Percentiles rank a stretch among this genome's conserved stretches.
These are phyloP conservation scores for Brachionus paranguensis DNA, from an alignment of 1,140 invertebrate genomes.

Conservation along the genomic window DNA sequence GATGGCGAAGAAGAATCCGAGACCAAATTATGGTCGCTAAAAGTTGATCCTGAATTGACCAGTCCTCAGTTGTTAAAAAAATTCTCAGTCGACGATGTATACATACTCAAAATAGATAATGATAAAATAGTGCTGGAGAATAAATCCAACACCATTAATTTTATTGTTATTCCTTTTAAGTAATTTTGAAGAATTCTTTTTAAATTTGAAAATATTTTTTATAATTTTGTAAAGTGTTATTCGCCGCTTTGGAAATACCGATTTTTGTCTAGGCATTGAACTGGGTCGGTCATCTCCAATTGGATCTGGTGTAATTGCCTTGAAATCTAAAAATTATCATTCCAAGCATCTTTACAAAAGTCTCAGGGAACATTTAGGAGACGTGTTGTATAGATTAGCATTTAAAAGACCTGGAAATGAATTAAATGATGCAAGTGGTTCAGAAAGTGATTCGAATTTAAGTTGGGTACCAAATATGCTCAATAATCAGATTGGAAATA, in stretches of 20 bases:
- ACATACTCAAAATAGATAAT: neutral
- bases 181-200: neutral
- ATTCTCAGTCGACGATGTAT: neutral
- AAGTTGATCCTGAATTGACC: neutral
- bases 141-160: neutral
- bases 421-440: neutral
- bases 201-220: neutral
- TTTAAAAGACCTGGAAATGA: neutral
- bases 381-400: neutral
- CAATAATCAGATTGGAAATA: neutral
- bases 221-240: neutral
- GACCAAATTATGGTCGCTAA: neutral
- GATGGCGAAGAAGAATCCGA: neutral
- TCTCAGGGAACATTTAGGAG: neutral
- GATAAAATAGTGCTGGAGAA: neutral
- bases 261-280: conserved; percentile 23
- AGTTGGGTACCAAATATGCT: neutral
- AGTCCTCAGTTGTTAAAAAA: neutral
- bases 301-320: neutral
- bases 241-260: neutral
- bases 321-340: neutral
- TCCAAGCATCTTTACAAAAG: neutral
- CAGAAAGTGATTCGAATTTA: neutral
- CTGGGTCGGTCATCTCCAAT: neutral
- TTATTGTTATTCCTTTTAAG: neutral